phyloP scores from a whole-genome alignment of 1,140 invertebrate species.

The Pseudomyrmex pallidus region DNA sequence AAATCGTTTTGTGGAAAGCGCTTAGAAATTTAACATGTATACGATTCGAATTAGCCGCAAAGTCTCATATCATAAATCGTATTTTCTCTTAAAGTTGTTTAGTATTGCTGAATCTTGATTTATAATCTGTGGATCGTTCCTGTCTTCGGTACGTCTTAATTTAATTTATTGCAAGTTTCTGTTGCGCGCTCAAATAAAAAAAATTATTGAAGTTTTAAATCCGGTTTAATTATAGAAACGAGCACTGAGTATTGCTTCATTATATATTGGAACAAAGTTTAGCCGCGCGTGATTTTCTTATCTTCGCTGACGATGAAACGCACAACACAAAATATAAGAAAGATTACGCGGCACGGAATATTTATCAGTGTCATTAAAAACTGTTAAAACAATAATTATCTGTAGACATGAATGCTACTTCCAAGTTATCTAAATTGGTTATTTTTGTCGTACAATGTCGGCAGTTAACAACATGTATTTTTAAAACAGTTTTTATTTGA shows the following conservation, averaged over 20 bases:
- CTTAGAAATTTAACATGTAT: neutral
- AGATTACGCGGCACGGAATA: neutral
- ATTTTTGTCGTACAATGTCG: neutral
- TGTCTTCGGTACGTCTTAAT: neutral
- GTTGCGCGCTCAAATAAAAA: no score
- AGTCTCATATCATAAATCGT: neutral
- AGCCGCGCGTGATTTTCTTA: conserved; percentile 18
- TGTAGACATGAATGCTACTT: neutral
- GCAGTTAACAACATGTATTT: neutral
- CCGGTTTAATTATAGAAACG: conserved; percentile 34
- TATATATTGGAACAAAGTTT: conserved; percentile 17
- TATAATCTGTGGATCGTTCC: conserved; percentile 65
- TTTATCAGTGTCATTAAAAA: no score
- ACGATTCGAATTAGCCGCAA: neutral
- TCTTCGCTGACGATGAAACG: neutral
- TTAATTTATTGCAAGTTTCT: neutral
- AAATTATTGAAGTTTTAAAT: neutral
- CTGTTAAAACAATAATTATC: neutral
- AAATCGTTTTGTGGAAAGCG: conserved; percentile 31
- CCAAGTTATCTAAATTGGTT: neutral
- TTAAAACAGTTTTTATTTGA: no score
- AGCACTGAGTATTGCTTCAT: neutral
- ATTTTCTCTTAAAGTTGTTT: neutral
- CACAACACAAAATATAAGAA: conserved; percentile 11
- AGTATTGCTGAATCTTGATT: conserved; percentile 29